Conservation (phyloP, 2,797 vertebrate genomes). For the Anas acuta region DNA sequence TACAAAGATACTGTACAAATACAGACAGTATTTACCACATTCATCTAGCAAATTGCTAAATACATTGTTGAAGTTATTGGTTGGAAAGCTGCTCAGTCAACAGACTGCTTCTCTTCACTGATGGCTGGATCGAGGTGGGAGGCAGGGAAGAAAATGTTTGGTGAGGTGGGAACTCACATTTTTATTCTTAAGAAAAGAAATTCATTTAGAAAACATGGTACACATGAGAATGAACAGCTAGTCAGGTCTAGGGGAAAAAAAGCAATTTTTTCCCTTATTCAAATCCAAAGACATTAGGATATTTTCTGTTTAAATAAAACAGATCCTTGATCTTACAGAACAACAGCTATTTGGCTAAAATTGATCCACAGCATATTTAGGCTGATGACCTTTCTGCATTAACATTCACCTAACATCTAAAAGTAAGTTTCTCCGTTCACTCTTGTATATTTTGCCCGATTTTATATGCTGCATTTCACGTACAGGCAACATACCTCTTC, state of each 20-base stretch:
- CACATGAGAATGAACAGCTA: neutral
- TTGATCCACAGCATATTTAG: neutral
- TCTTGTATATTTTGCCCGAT: neutral
- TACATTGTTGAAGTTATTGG: rapidly evolving
- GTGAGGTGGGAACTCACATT: neutral
- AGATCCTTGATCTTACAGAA: neutral
- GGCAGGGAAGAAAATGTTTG: neutral
- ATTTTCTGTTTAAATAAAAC: neutral
- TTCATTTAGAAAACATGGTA: neutral
- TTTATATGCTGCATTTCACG: neutral
- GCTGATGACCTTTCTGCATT: neutral
- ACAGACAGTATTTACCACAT: neutral
- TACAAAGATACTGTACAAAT: neutral
- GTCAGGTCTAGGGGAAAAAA: neutral
- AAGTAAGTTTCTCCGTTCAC: neutral
- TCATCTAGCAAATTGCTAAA: neutral
- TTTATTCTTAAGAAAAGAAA: neutral
- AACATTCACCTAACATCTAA: neutral
- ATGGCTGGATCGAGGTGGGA: neutral
- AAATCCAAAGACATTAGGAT: neutral
- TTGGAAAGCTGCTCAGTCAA: neutral
- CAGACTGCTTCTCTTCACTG: neutral
- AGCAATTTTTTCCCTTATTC: neutral
- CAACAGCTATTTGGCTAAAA: neutral
- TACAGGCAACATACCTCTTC: neutral